Evolutionary conservation across 2,113 vertebrate genomes (phyloP).

Genomic region (Rutilus rutilus): DNA sequence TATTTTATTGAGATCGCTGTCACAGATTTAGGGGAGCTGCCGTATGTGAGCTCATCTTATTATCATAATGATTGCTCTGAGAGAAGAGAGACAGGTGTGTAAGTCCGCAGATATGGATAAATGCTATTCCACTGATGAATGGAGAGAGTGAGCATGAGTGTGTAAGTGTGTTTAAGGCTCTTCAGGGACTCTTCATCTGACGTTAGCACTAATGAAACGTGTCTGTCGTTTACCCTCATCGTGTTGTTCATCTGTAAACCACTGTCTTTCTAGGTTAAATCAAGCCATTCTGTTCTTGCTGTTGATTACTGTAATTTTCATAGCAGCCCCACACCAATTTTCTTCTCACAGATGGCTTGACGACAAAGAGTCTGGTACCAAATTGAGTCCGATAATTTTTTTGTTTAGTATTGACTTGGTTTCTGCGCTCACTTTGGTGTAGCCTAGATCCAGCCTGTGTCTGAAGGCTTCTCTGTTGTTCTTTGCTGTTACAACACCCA

Average conservation of each 20-base stretch:
- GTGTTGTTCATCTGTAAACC: background rate
- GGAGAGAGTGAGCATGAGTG: background rate
- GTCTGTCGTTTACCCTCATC: slow-evolving; percentile 16
- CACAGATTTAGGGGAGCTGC: background rate
- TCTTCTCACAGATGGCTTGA: slow-evolving; percentile 1
- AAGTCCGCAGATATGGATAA: background rate
- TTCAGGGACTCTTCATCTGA: slow-evolving; percentile 6
- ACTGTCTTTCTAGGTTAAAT: background rate
- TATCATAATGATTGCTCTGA: background rate
- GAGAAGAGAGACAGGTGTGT: background rate
- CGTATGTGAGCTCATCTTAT: slow-evolving; percentile 5
- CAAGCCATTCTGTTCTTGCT: background rate
- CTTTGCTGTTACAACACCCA: slow-evolving; percentile 18
- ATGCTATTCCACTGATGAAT: slow-evolving; percentile 4
- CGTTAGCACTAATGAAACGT: slow-evolving; percentile 30
- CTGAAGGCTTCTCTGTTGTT: background rate
- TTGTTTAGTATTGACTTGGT: background rate
- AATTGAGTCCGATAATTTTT: background rate
- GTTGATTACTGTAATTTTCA: slow-evolving; percentile 1
- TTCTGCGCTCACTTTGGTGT: background rate
- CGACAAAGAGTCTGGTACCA: background rate
- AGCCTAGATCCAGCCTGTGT: slow-evolving; percentile 21
- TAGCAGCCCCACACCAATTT: background rate
- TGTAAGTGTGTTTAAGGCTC: background rate
- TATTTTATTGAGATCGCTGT: background rate